These are phyloP conservation scores for Eremobia ochroleuca DNA, from an alignment of 2,888 invertebrate genomes.

Conservation along the genomic window DNA sequence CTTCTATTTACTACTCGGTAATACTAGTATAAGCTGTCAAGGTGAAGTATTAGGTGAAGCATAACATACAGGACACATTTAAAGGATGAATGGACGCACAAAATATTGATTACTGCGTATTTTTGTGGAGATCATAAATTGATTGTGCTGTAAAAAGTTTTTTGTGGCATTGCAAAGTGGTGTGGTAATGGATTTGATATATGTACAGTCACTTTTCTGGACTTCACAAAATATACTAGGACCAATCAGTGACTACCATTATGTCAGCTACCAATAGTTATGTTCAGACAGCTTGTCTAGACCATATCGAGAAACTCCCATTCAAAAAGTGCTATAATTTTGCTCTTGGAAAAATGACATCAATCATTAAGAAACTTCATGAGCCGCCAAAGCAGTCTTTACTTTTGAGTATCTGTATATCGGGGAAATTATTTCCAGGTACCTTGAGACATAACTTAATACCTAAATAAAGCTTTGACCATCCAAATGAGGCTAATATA, in stretches of 20 bases:
- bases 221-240: background rate
- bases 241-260: background rate
- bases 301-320: background rate
- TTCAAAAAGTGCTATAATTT: background rate
- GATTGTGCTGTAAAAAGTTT: background rate
- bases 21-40: slow-evolving; percentile 34
- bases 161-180: background rate
- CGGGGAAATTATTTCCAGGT: background rate
- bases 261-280: background rate
- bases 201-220: background rate
- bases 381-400: background rate
- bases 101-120: slow-evolving; percentile 17
- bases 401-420: background rate
- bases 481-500: slow-evolving; percentile 16
- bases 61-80: slow-evolving; percentile 36
- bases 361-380: background rate
- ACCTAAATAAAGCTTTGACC: slow-evolving; percentile 23
- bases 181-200: background rate
- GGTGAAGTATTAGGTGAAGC: slow-evolving; percentile 44
- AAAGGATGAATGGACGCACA: background rate
- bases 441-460: background rate
- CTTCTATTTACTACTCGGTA: background rate
- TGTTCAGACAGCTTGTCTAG: background rate
- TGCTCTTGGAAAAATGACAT: background rate
- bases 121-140: background rate